Evolutionary conservation across 2,888 invertebrate species (phyloP), one percentile per base, ranked within the genome.

Genomic region (Ophion slaviceki): DNA sequence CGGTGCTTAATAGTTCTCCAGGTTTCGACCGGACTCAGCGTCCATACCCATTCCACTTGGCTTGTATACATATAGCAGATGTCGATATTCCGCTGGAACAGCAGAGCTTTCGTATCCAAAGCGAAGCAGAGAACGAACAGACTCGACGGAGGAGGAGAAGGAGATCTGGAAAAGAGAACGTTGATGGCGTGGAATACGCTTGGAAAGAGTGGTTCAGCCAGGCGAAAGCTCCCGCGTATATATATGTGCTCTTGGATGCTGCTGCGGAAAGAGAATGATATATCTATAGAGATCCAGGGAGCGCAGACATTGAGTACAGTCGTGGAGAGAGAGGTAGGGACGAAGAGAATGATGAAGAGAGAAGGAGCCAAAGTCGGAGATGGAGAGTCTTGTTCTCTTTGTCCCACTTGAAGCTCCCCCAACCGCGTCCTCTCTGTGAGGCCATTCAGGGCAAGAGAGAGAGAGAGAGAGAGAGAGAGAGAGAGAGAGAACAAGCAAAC

Each of bases 401-500:
- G 84, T 86, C 84, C 79, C 72, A 80, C 85, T 82, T 82, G 84
- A 77, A 83, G 61, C 24, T 53, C 78, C 71, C 72, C 77, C 62
- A 76, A 59, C 75, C 11, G 68, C 47, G 82, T 70, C 77, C 72
- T 82, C 82, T 81, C 79, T 71, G 80, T 72, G 78, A 78, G 72
- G 75, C 81, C 78, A 82, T 82, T 75, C 79, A 76, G 71, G 82
- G 64, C 59, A 36, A 45, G 59, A 80, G 82, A 59, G 71, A 53
- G 20, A 61, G 67, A 79, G 64, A 61, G 77, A 53, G 81, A 36
- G 47, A 71, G 17, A 64, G 61, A 83, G 77, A 79, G 81, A 85
- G 77, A 79, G 81, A 36, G 47, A 71, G 77, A 79, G 81, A 85
- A 86, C 81, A 82, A 85, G 85, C 86, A 86, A 89, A 87, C 86